Conservation (phyloP, 64 coral and sea anemone species). For the Hydrozoanthus tunicans region DNA sequence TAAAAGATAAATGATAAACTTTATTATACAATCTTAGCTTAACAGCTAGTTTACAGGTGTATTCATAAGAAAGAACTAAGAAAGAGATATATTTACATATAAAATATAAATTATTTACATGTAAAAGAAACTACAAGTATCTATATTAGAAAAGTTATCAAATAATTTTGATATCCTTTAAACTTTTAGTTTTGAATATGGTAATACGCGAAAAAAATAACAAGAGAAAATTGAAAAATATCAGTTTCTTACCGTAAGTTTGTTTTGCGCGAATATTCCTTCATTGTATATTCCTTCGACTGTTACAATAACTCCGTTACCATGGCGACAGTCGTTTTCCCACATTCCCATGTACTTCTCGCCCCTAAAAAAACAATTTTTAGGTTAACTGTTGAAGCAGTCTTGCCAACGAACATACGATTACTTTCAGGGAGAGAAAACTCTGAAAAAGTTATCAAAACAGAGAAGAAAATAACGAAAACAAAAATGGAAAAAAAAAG, state of each 20-base stretch:
- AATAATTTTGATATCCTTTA: too few relatives aligned
- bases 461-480: too few relatives aligned
- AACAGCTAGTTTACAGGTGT: too few relatives aligned
- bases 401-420: background rate
- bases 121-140: too few relatives aligned
- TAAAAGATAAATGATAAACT: background rate
- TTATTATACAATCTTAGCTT: too few relatives aligned
- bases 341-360: slow-evolving; percentile 99
- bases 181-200: background rate
- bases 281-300: slow-evolving; percentile 96
- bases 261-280: slow-evolving; percentile 83
- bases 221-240: background rate
- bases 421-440: too few relatives aligned
- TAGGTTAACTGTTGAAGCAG: background rate
- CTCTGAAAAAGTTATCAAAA: too few relatives aligned
- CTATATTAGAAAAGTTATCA: too few relatives aligned
- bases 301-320: slow-evolving; percentile 86
- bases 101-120: too few relatives aligned
- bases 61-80: too few relatives aligned
- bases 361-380: slow-evolving; percentile 54
- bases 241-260: slow-evolving; percentile 71
- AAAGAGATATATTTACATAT: too few relatives aligned
- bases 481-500: too few relatives aligned
- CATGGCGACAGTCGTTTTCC: slow-evolving; percentile 85
- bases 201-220: background rate